Evolutionary conservation across 1,140 invertebrate species (phyloP), one percentile per base, ranked within the genome.

Genomic region (Danaus plexippus): DNA sequence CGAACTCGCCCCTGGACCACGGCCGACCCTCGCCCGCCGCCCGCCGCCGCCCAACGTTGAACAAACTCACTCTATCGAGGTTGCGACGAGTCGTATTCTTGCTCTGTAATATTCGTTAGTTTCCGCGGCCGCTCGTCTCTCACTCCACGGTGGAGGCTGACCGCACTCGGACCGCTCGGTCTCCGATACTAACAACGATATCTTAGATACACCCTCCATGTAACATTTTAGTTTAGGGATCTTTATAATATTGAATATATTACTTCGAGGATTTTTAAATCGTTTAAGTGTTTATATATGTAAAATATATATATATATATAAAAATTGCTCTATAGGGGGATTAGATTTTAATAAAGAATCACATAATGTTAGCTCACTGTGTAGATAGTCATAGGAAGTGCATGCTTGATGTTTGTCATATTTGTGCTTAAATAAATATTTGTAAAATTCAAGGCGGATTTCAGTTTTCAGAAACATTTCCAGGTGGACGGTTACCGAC

Each of bases 401-500:
- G 73, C 77, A 79, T 83, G 78, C 77, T 71, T 73, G 61, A 77
- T 75, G 65, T 79, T 78, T 83, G 77, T 81, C 76, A 79, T 77
- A 75, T 71, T 79, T 80, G 71, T 83, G 80, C 77, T 85, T 83
- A 56, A 83, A 83, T 81, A 83, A 81, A 79, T 22, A 64, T 65
- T 61, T 73, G 56, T 54, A 71, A 80, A 77, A 75, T 56, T 62
- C 52, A 67, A 54, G 60, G 63, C 60, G 61, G 66, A 67, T 66
- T 81, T 77, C 75, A 63, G 67, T 75, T 77, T 55, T 43, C 22
- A 22, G 50, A 52, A 10, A 43, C 54, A 61, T 55, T 61, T 60
- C 47, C 58, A 55, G 58, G 43, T 12, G 8, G 15, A 15, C 15
- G 15, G 15, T 15, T 15, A 15, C 1, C 15, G 15, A 15, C 15